These are phyloP conservation scores for Eonycteris spelaea DNA, from an alignment of 2,113 vertebrate species.

Conservation along the genomic window DNA sequence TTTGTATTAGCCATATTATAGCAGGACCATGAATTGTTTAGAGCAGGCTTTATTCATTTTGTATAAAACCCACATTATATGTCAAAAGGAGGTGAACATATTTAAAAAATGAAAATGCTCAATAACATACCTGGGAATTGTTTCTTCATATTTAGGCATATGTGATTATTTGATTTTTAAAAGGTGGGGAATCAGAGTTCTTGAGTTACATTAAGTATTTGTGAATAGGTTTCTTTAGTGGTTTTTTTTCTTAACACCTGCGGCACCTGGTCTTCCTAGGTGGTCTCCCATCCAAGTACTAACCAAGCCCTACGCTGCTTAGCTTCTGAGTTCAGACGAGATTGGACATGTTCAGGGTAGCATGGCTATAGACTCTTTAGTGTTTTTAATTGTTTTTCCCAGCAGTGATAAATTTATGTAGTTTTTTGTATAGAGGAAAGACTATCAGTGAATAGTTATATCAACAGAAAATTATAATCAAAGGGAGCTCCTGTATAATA, in stretches of 20 bases:
- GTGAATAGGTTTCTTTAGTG: background rate
- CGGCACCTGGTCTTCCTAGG: too few species aligned
- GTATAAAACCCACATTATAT: background rate
- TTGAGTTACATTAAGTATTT: slow-evolving; percentile 42
- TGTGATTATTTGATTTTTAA: slow-evolving; percentile 25
- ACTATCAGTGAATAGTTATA: background rate
- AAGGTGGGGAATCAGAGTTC: background rate
- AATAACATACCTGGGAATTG: background rate
- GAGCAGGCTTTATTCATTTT: slow-evolving; percentile 19
- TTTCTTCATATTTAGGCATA: slow-evolving; percentile 14
- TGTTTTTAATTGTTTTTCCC: slow-evolving; percentile 29
- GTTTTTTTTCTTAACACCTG: too few species aligned
- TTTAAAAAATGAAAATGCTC: slow-evolving; percentile 6
- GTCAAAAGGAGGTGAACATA: slow-evolving; percentile 36
- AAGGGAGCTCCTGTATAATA: background rate
- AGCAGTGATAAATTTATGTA: slow-evolving; percentile 7
- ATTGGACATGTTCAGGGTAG: too few species aligned
- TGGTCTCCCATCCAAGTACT: too few species aligned
- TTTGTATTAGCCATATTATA: background rate
- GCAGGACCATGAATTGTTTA: background rate
- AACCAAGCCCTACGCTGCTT: too few species aligned
- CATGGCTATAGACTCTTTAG: background rate
- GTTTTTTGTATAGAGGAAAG: background rate
- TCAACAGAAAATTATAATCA: slow-evolving; percentile 4
- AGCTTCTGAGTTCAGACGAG: too few species aligned